Evolutionary conservation across 1,140 invertebrate genomes (phyloP).

Genomic region (Prorops nasuta): DNA sequence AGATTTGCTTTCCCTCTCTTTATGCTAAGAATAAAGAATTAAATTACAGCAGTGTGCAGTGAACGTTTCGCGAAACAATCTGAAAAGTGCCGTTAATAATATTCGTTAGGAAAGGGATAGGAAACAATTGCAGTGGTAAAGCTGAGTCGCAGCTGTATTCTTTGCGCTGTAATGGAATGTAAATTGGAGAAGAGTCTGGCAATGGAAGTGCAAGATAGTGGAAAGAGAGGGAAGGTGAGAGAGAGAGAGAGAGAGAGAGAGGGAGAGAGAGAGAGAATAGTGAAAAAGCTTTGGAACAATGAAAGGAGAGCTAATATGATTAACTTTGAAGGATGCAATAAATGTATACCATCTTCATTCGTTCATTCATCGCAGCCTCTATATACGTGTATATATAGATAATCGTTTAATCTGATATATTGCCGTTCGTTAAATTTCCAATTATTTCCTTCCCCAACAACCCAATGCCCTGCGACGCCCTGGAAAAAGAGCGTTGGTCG

Average conservation of each 20-base stretch:
- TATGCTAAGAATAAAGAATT: too few relatives aligned
- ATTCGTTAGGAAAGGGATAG: background rate
- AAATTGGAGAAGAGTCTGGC: background rate
- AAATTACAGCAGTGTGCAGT: too few relatives aligned
- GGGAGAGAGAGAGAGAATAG: background rate
- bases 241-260: background rate
- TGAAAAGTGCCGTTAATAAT: background rate
- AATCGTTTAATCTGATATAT: too few relatives aligned
- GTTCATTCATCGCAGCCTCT: too few relatives aligned
- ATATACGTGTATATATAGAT: too few relatives aligned
- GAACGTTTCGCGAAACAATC: background rate
- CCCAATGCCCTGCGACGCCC: constrained; percentile 1
- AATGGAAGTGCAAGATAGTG: background rate
- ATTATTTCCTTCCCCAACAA: background rate
- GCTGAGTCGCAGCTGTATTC: constrained; percentile 14
- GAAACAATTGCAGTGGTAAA: background rate
- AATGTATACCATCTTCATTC: too few relatives aligned
- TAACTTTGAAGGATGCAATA: background rate
- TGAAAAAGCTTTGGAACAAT: background rate
- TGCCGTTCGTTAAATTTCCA: too few relatives aligned
- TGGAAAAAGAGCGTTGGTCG: too few relatives aligned
- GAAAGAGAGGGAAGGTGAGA: background rate
- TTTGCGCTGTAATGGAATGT: constrained; percentile 1
- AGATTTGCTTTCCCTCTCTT: too few relatives aligned
- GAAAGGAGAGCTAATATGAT: background rate